A percentile compares a stretch with the other conserved stretches of the same genome.
phyloP scores from a whole-genome alignment of 2,797 vertebrate genomes.

The Mallotus villosus region DNA sequence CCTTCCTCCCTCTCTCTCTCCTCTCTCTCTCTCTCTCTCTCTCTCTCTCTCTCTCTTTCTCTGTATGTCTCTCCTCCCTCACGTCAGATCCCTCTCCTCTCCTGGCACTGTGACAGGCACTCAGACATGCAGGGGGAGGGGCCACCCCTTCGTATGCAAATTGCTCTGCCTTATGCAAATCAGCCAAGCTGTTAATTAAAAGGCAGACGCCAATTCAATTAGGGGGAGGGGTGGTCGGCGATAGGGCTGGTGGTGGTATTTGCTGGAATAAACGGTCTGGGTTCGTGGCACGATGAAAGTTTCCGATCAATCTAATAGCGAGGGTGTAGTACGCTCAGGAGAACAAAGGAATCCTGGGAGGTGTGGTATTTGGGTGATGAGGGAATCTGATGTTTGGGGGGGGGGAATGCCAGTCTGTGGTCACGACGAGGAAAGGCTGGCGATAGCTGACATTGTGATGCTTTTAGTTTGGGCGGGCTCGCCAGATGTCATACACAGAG shows the following conservation, averaged over 20 bases:
- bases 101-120: slow-evolving; percentile 68
- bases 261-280: neutral
- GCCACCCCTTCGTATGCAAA: slow-evolving; percentile 59
- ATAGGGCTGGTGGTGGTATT: neutral
- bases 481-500: slow-evolving; percentile 29
- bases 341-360: slow-evolving; percentile 29
- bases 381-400: neutral
- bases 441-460: neutral
- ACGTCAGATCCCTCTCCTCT: slow-evolving; percentile 47
- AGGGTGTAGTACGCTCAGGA: neutral
- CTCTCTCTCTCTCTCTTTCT: slow-evolving; percentile 45
- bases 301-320: too few species aligned
- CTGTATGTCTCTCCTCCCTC: slow-evolving; percentile 21
- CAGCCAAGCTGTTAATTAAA: slow-evolving; percentile 67
- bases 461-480: slow-evolving; percentile 1
- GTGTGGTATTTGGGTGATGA: neutral
- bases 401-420: slow-evolving; percentile 18
- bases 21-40: slow-evolving; percentile 37
- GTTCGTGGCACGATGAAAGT: slow-evolving; percentile 1
- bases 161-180: slow-evolving; percentile 61
- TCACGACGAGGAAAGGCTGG: slow-evolving; percentile 14
- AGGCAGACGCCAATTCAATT: slow-evolving; percentile 72
- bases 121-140: slow-evolving; percentile 56
- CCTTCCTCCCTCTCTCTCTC: neutral
- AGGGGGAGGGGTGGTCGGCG: slow-evolving; percentile 19